Evolutionary conservation across 1,140 invertebrate species (phyloP), one percentile per base, ranked within the genome.

Genomic region (Cyphomyrmex costatus): DNA sequence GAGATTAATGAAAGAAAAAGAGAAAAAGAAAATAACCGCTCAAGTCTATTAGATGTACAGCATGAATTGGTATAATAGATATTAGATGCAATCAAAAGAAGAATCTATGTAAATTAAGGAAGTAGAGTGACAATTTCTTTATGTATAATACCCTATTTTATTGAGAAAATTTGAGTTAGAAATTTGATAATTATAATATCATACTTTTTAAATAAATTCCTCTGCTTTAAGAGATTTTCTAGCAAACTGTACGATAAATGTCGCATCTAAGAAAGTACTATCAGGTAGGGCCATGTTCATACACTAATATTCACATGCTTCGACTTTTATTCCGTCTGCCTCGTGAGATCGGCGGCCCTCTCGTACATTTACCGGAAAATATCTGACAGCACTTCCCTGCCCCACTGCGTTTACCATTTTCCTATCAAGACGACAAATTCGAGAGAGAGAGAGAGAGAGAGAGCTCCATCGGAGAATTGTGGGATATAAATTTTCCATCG

Each of bases 301-400:
- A 60, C 24, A 74, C 19, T n/a, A 74, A 74, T 83, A 83, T 83
- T 82, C 53, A 61, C 36, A 46, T 36, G 33, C 19, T 60, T 73
- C 53, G 79, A 61, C 53, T 83, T 73, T 83, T 83, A 83, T 74
- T 83, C 19, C 53, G 53, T 68, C 78, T 80, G 61, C 53, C 68
- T 33, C 6, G n/a, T 42, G 68, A 61, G 68, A 73, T 83, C 68
- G 36, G 46, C 14, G 53, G 51, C 24, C 36, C 51, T 82, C 66
- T 82, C 66, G 33, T 73, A 82, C 24, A 83, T 83, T 83, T 56
- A 33, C 79, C 24, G 68, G 53, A 83, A 83, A 83, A 83, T 83
- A 74, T 74, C 36, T 60, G 56, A 83, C 56, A 14, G 68, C 68
- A 33, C 16, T 60, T 71, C 4, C 24, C 36, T 68, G 36, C 1